Conservation (phyloP, 2,797 vertebrate species). For the Ateles fusciceps region DNA sequence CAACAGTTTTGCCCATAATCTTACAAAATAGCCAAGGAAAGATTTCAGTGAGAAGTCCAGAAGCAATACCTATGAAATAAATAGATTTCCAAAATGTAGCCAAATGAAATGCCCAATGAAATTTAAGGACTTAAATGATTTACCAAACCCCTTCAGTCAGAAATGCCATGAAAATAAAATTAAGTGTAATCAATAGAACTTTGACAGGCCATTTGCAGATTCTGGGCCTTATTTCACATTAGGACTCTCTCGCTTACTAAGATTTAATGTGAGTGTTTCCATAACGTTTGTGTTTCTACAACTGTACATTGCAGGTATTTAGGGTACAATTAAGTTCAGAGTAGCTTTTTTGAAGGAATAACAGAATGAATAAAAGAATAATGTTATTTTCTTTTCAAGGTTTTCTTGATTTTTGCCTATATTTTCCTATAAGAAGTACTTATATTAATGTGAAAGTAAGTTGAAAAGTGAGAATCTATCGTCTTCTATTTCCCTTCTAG, state of each 20-base stretch:
- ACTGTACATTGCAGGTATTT: not conserved
- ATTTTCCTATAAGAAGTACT: not conserved
- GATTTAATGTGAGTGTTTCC: not conserved
- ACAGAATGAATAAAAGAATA: not conserved
- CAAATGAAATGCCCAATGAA: not conserved
- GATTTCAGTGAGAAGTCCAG: not conserved
- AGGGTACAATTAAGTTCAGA: not conserved
- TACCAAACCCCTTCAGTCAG: not conserved
- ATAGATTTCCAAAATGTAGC: not conserved
- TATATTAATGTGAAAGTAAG: not conserved
- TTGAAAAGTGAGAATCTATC: not conserved
- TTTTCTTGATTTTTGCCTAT: not conserved
- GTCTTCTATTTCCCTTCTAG: not conserved
- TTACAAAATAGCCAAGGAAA: not conserved
- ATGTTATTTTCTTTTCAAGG: not conserved
- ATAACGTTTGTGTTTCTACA: not conserved
- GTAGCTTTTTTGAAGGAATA: not conserved
- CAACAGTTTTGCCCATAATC: not conserved
- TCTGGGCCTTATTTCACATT: not conserved
- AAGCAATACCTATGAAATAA: not conserved
- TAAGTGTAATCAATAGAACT: not conserved
- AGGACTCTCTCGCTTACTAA: not conserved
- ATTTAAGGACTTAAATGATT: conserved; percentile 26
- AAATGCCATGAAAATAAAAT: conserved; percentile 43
- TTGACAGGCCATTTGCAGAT: not conserved